Base-by-base conservation (phyloP, 2,113 vertebrate species). In the Fulmarus glacialis region DNA sequence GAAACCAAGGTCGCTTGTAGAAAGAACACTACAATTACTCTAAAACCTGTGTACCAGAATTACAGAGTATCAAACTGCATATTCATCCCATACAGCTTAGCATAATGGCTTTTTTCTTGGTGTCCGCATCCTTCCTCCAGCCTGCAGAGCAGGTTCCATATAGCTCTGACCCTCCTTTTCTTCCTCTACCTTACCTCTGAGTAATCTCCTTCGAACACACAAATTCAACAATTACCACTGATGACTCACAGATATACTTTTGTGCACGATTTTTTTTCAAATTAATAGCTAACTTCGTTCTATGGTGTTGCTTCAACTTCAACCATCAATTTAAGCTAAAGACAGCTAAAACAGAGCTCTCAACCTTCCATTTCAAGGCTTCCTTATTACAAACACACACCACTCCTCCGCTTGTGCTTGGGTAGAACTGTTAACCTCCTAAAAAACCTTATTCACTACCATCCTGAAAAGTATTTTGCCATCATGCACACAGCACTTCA, bases 171-270 rank as follows among this genome's bases (percentile, higher is more conserved):
- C 87, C 55, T 74, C 47, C 80, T 79, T 62, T 64, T 62, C 80
- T 79, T 32, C 62, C 68, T 56, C 48, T 63, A 13, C 50, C 38
- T 86, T 53, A 48, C 47, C 40, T 89, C 70, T 19, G 52, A 89
- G 58, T 27, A 80, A 96, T 85, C 91, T 82, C 83, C 64, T 17
- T 38, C 3, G 8, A 75, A 23, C 73, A 75, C 59, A 87, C 36
- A 53, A 55, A 59, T 42, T 34, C 92, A 86, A 30, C 95, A 56
- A 56, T 45, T 68, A 43, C 34, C 1, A 9, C 70, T 34, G 77
- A 67, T 87, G 87, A 96, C 70, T 93, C 96, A 94, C 66, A 87
- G 15, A 89, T 68, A 77, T 87, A 64, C 83, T 92, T 83, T 52
- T 53, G 36, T 42, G n/a, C 70, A 45, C 0, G 4, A 21, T 23